Conservation (phyloP, 2,113 vertebrate species). For the Halcyon senegalensis region DNA sequence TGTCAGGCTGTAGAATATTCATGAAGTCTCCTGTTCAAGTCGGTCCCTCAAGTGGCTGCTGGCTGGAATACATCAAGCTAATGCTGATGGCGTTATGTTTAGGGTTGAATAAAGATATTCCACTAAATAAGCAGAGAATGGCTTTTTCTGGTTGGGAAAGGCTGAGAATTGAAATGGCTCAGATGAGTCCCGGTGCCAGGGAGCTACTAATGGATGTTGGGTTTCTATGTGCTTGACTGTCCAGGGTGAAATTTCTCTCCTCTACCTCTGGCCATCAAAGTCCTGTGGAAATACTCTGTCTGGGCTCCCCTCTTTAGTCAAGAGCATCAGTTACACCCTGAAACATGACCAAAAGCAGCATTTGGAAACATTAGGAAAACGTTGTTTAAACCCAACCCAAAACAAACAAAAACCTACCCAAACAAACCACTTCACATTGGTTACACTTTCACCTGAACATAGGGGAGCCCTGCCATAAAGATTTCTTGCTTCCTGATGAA, state of each 20-base stretch:
- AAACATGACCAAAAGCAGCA: neutral
- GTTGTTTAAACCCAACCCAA: neutral
- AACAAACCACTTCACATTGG: neutral
- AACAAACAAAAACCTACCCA: neutral
- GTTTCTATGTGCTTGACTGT: neutral
- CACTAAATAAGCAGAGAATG: neutral
- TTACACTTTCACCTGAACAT: neutral
- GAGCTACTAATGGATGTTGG: neutral
- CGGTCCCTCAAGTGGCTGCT: constrained; percentile 45
- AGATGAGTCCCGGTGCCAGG: neutral
- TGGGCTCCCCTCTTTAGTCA: neutral
- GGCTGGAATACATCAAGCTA: constrained; percentile 60
- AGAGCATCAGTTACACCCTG: neutral
- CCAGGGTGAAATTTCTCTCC: neutral
- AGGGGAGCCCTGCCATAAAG: neutral
- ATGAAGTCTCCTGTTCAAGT: constrained; percentile 51
- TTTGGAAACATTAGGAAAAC: neutral
- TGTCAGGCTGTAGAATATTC: constrained; percentile 62
- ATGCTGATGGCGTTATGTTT: constrained; percentile 55
- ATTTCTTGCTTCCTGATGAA: neutral
- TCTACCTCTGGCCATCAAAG: neutral
- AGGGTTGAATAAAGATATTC: constrained; percentile 57
- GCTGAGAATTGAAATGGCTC: neutral
- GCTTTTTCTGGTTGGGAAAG: neutral
- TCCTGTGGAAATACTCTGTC: neutral